phyloP scores from a whole-genome alignment of 1,140 invertebrate species.

The Neodiprion virginianus region DNA sequence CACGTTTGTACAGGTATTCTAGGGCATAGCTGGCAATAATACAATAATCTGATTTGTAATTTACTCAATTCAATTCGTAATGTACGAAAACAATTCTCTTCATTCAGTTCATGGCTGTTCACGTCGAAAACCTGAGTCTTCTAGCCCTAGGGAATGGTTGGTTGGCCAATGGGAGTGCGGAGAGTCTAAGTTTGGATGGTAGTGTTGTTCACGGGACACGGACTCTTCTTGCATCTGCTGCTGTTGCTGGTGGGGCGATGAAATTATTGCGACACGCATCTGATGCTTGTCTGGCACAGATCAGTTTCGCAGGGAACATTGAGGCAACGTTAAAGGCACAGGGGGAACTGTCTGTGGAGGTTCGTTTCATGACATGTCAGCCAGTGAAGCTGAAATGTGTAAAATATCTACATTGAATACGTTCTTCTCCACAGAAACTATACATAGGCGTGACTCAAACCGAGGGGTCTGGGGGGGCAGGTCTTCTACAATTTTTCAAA shows the following conservation, averaged over 20 bases:
- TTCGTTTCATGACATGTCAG: slow-evolving; percentile 45
- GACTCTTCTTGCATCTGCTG: slow-evolving; percentile 75
- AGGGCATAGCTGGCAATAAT: slow-evolving; percentile 4
- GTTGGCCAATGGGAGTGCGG: slow-evolving; percentile 77
- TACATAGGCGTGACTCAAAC: slow-evolving; percentile 74
- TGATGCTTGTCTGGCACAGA: slow-evolving; percentile 70
- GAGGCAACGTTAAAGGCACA: slow-evolving; percentile 79
- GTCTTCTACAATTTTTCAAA: slow-evolving; percentile 54
- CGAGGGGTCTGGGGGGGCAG: slow-evolving; percentile 61
- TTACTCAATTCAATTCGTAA: neutral
- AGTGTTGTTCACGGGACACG: slow-evolving; percentile 75
- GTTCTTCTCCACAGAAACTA: slow-evolving; percentile 71
- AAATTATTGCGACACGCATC: slow-evolving; percentile 61
- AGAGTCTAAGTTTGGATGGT: slow-evolving; percentile 80
- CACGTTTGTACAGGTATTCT: slow-evolving; percentile 78
- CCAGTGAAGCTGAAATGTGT: slow-evolving; percentile 7
- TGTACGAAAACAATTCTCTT: slow-evolving; percentile 14
- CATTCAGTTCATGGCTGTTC: slow-evolving; percentile 82
- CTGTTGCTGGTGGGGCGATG: slow-evolving; percentile 65
- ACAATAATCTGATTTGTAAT: neutral
- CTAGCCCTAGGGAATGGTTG: slow-evolving; percentile 77
- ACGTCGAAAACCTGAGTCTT: slow-evolving; percentile 82
- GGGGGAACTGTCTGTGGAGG: slow-evolving; percentile 79
- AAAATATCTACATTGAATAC: slow-evolving; percentile 2
- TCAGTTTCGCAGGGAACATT: slow-evolving; percentile 74